phyloP scores from a whole-genome alignment of 2,797 vertebrate species.

The Sitta carolinensis region DNA sequence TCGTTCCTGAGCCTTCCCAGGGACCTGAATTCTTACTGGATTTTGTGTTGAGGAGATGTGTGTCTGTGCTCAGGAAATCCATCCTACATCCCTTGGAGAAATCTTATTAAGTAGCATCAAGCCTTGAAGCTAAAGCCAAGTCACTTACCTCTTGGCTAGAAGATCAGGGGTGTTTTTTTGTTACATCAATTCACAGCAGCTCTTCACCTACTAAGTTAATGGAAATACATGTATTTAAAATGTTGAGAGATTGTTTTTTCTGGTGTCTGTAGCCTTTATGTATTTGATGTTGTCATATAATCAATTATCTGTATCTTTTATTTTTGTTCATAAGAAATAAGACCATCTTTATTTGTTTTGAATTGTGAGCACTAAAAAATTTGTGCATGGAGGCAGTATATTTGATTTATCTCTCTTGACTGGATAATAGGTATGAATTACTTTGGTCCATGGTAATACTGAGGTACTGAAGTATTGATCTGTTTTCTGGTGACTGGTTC shows the following conservation, averaged over 20 bases:
- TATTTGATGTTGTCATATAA: neutral
- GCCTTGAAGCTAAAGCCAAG: neutral
- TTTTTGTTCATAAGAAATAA: neutral
- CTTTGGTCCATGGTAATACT: neutral
- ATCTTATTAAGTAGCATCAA: neutral
- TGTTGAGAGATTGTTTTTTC: neutral
- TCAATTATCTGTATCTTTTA: neutral
- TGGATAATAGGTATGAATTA: neutral
- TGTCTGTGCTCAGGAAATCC: neutral
- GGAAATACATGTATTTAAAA: neutral
- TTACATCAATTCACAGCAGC: neutral
- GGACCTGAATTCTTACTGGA: neutral
- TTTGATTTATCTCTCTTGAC: neutral
- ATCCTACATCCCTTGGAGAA: neutral
- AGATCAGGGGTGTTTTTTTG: fast-evolving
- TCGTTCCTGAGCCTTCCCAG: neutral
- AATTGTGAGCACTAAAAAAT: neutral
- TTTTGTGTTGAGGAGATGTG: neutral
- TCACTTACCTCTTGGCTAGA: neutral
- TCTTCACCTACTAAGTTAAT: neutral
- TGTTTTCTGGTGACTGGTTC: neutral
- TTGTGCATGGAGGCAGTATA: neutral
- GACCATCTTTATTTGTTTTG: neutral
- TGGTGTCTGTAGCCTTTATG: neutral
- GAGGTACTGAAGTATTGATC: neutral